Base-by-base conservation (phyloP, 2,888 invertebrate species). In the Stenchaetothrips biformis region DNA sequence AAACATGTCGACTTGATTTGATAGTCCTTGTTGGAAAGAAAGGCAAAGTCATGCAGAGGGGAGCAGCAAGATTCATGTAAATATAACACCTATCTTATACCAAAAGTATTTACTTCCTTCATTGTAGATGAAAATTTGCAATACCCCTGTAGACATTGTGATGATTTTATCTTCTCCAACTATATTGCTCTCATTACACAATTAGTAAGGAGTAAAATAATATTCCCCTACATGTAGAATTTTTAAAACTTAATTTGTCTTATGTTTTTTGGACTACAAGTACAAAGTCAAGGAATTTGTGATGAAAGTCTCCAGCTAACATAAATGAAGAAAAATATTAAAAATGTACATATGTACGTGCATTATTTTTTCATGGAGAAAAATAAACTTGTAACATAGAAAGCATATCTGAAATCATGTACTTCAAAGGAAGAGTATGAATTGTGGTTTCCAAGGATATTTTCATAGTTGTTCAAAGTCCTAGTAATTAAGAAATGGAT, bases 351-450 rank as follows among this genome's bases (percentile, higher is more conserved):
- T n/a, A 67, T 21, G 9, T n/a, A 67, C 67, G 9, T n/a, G 9
- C 67, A 67, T n/a, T 67, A 67, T 67, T 67, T 67, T 67, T 67
- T 67, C 67, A 67, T n/a, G 21, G 67, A 21, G 67, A 67, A 21
- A 67, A 21, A 18, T 67, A n/a, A 67, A 8, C 18, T 21, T 67
- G 18, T 67, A 67, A 67, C 67, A 67, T 67, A 67, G 67, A 53
- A 16, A n/a, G 67, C 67, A 67, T 67, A 67, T 67, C 67, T 67
- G 21, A 67, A 67, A 3, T 67, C 9, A 21, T n/a, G 67, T n/a
- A n/a, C 67, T 67, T 67, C 2, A 21, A 67, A 67, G 7, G 9
- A 53, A 16, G 53, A 16, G 53, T 53, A 53, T 21, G 21, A 21
- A 7, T 67, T 67, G 67, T 67, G 21, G 67, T 67, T 67, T 67